Conservation (phyloP, 1,140 invertebrate genomes). For the Aphaenogaster ashmeadi region DNA sequence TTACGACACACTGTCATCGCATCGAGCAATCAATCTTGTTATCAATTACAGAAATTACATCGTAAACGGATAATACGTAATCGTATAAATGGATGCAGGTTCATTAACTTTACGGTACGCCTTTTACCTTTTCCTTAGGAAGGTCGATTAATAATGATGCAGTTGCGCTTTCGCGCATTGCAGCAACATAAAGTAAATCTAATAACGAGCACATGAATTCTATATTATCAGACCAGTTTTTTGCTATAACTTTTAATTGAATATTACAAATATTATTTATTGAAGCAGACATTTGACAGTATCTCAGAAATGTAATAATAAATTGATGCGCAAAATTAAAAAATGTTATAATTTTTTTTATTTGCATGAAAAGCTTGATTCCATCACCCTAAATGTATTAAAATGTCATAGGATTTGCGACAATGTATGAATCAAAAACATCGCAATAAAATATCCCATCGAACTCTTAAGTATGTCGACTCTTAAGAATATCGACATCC, state of each 20-base stretch:
- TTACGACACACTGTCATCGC: background rate
- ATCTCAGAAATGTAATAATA: background rate
- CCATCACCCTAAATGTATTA: background rate
- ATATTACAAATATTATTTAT: background rate
- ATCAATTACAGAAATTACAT: background rate
- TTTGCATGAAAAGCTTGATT: background rate
- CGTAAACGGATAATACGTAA: background rate
- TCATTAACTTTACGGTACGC: background rate
- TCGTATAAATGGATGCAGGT: background rate
- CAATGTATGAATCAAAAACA: background rate
- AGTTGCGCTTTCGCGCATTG: background rate
- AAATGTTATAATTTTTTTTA: background rate
- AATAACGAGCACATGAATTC: background rate
- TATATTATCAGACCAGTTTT: background rate
- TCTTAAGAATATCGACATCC: background rate
- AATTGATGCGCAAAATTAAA: background rate
- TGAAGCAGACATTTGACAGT: background rate
- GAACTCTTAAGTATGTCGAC: background rate
- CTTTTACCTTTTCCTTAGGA: background rate
- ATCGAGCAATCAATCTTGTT: slow-evolving; percentile 6
- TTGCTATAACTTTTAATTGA: background rate
- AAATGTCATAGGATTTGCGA: background rate
- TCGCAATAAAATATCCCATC: slow-evolving; percentile 16
- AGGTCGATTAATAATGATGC: slow-evolving; percentile 8
- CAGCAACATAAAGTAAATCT: slow-evolving; percentile 1